Conservation (phyloP, 2,888 invertebrate genomes). For the Aphodius granarius region DNA sequence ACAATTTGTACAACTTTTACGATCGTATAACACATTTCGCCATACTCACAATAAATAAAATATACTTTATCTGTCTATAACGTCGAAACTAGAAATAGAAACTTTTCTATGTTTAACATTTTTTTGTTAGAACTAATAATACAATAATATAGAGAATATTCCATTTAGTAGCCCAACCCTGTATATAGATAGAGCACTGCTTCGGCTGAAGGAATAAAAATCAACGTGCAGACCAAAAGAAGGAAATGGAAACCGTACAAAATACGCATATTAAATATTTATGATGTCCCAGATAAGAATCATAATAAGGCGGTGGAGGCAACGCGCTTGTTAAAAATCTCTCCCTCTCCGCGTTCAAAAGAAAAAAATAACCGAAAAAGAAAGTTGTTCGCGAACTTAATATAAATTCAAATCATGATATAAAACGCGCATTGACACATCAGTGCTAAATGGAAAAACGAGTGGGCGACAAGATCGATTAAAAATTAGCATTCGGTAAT, state of each 20-base stretch:
- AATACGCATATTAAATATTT: neutral
- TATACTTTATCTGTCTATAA: too few species aligned
- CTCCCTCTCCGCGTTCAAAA: neutral
- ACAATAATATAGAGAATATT: too few species aligned
- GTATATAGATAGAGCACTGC: too few species aligned
- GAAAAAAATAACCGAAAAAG: neutral
- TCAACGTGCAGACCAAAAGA: neutral
- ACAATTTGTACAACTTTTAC: too few species aligned
- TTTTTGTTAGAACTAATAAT: too few species aligned
- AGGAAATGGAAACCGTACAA: neutral
- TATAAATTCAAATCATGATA: neutral
- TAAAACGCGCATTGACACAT: slow-evolving; percentile 22
- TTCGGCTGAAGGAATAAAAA: neutral
- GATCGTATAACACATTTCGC: too few species aligned
- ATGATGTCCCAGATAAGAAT: neutral
- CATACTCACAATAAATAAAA: too few species aligned
- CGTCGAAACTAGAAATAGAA: too few species aligned
- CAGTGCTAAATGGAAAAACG: slow-evolving; percentile 32
- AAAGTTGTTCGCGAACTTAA: neutral
- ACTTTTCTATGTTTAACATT: too few species aligned
- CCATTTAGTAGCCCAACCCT: too few species aligned
- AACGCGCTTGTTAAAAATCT: neutral
- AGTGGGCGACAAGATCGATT: slow-evolving; percentile 37
- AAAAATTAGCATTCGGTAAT: slow-evolving; percentile 42
- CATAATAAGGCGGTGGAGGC: neutral